Percentiles rank a stretch among this genome's conserved stretches.
Conservation (phyloP, 2,113 vertebrate genomes). For the Phycodurus eques region DNA sequence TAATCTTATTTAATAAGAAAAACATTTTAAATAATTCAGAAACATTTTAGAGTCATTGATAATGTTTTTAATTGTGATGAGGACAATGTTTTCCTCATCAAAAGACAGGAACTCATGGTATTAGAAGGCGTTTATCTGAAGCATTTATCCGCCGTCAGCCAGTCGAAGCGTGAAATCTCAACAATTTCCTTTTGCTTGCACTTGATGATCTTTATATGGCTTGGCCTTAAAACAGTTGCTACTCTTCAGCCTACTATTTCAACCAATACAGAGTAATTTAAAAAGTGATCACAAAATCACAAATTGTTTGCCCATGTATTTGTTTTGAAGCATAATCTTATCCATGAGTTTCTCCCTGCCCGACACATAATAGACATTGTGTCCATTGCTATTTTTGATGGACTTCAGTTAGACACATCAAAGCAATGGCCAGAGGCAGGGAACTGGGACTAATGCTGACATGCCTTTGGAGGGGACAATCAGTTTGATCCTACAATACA, state of each 20-base stretch:
- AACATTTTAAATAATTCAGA: not conserved
- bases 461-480: conserved; percentile 23
- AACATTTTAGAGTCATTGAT: not conserved
- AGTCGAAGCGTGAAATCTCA: not conserved
- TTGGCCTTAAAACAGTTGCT: not conserved
- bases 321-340: conserved; percentile 21
- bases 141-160: not conserved
- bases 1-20: not conserved
- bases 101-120: not conserved
- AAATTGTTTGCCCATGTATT: conserved; percentile 7
- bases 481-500: conserved; percentile 41
- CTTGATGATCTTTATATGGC: not conserved
- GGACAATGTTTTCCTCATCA: not conserved
- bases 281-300: not conserved
- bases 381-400: conserved; percentile 49
- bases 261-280: not conserved
- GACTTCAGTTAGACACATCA: conserved; percentile 57
- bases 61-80: not conserved
- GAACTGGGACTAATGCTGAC: conserved; percentile 35
- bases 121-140: not conserved
- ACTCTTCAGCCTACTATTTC: not conserved
- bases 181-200: not conserved
- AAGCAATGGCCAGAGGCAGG: conserved; percentile 43
- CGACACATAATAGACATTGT: conserved; percentile 21
- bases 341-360: not conserved